Evolutionary conservation across 2,888 invertebrate species (phyloP).

Genomic region (Leptogaster cylindrica): DNA sequence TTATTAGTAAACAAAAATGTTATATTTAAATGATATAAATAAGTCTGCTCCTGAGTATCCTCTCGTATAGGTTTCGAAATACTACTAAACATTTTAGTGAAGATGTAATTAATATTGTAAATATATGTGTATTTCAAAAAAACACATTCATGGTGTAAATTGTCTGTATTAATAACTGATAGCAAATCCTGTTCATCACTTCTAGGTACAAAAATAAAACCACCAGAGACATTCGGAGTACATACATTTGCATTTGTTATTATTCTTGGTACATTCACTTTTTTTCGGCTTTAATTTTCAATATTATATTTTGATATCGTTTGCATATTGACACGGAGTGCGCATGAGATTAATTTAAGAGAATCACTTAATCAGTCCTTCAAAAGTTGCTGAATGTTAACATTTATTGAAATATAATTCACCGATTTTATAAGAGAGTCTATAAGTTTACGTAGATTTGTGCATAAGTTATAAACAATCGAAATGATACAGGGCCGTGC

Average conservation of each 20-base stretch:
- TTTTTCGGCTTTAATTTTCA: neutral
- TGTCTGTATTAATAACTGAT: conserved; percentile 5
- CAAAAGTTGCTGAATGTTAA: too few relatives aligned
- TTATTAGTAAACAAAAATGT: conserved; percentile 53
- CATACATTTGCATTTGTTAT: neutral
- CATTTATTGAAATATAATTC: too few relatives aligned
- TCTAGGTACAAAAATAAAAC: conserved; percentile 14
- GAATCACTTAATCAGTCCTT: too few relatives aligned
- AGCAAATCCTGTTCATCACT: conserved; percentile 5
- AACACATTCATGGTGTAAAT: conserved; percentile 1
- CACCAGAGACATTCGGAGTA: too few relatives aligned
- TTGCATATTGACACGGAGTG: too few relatives aligned
- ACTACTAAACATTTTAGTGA: conserved; percentile 22
- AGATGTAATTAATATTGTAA: conserved; percentile 31
- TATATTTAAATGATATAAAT: conserved; percentile 40
- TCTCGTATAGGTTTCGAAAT: conserved; percentile 43
- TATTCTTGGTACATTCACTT: neutral
- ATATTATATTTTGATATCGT: neutral
- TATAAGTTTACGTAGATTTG: too few relatives aligned
- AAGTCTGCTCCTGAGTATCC: conserved; percentile 35
- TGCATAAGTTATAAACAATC: too few relatives aligned
- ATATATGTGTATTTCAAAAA: conserved; percentile 21
- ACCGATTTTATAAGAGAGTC: too few relatives aligned
- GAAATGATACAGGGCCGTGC: too few relatives aligned
- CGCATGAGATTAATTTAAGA: too few relatives aligned